A percentile compares a stretch with the other conserved stretches of the same genome.
phyloP scores from a whole-genome alignment of 2,888 invertebrate genomes.

The Thysanoteuthis rhombus region DNA sequence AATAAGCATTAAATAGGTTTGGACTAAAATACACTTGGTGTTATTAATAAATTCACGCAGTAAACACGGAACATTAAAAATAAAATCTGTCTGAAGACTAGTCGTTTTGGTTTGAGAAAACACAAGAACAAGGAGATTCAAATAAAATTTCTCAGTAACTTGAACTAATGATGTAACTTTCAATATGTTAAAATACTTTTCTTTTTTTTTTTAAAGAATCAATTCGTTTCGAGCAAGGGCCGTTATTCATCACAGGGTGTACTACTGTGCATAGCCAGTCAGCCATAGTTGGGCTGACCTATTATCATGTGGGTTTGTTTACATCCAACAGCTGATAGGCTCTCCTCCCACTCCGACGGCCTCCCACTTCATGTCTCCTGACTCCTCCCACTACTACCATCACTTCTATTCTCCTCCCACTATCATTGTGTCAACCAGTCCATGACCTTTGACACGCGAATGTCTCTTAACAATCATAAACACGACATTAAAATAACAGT shows the following conservation, averaged over 20 bases:
- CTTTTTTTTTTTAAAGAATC: neutral
- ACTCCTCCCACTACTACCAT: neutral
- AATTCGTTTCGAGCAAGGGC: neutral
- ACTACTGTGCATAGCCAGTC: neutral
- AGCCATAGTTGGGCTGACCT: neutral
- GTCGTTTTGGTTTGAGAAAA: neutral
- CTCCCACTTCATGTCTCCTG: constrained; percentile 33
- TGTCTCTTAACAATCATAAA: neutral
- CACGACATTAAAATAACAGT: neutral
- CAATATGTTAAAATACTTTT: neutral
- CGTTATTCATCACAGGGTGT: neutral
- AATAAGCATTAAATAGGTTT: too few relatives aligned
- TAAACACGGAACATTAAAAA: too few relatives aligned
- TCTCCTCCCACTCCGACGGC: constrained; percentile 45
- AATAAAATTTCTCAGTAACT: neutral
- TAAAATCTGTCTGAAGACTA: too few relatives aligned
- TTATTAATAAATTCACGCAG: too few relatives aligned
- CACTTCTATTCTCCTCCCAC: neutral
- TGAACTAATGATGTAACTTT: neutral
- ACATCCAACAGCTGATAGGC: constrained; percentile 65
- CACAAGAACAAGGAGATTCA: neutral
- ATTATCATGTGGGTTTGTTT: constrained; percentile 57
- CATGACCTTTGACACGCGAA: constrained; percentile 54
- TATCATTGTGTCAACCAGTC: constrained; percentile 48
- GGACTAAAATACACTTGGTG: too few relatives aligned